Conservation (phyloP, 2,113 vertebrate species). For the Sigmodon hispidus region DNA sequence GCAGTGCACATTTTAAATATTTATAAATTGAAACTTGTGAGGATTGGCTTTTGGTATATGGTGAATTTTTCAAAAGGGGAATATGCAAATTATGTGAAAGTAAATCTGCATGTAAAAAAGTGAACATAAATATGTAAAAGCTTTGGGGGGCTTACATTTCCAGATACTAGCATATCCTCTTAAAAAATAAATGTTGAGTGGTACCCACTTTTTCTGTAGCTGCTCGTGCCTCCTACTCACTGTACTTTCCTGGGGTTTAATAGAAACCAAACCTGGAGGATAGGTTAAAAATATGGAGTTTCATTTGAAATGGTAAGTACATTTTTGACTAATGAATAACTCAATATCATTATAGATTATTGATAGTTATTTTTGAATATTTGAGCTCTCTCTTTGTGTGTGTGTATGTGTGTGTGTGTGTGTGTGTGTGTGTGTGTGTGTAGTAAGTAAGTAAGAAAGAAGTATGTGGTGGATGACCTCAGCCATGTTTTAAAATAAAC, state of each 20-base stretch:
- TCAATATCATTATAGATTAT: background rate
- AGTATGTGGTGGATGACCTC: background rate
- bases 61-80: slow-evolving; percentile 9
- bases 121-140: slow-evolving; percentile 20
- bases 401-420: background rate
- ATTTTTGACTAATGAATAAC: slow-evolving; percentile 9
- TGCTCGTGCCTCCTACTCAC: background rate
- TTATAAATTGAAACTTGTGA: slow-evolving; percentile 62
- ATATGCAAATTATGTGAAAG: slow-evolving; percentile 49
- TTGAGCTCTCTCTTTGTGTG: background rate
- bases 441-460: no score
- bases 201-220: background rate
- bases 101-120: background rate
- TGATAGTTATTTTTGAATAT: background rate
- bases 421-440: background rate
- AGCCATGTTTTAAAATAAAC: slow-evolving; percentile 25
- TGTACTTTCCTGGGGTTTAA: background rate
- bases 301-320: slow-evolving; percentile 7
- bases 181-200: slow-evolving; percentile 2
- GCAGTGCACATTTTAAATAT: slow-evolving; percentile 63
- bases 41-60: slow-evolving; percentile 21
- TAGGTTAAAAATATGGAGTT: background rate
- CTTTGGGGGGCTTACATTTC: background rate
- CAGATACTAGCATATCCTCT: background rate
- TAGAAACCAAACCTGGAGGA: background rate